phyloP scores from a whole-genome alignment of 2,113 vertebrate species.

The Brevimyrus niger region DNA sequence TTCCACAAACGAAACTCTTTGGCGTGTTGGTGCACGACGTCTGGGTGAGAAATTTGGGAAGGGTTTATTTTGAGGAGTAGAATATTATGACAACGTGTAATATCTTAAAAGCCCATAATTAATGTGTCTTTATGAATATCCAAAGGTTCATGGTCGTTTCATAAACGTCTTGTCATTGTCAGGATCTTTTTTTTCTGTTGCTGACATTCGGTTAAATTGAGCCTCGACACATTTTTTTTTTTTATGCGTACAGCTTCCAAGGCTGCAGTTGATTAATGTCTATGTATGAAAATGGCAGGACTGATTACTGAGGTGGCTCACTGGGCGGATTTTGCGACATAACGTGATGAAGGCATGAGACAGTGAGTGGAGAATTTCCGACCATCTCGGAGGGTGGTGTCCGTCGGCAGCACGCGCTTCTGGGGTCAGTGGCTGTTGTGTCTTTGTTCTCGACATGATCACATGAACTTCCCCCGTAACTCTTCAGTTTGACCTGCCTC shows the following conservation, averaged over 20 bases:
- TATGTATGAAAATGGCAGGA: neutral
- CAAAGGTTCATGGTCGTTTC: neutral
- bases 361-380: neutral
- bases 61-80: neutral
- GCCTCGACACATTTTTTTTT: neutral
- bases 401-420: neutral
- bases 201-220: neutral
- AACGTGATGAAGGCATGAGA: constrained; percentile 3
- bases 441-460: neutral
- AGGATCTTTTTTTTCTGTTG: neutral
- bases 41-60: neutral
- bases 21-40: neutral
- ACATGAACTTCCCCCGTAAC: neutral
- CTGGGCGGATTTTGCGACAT: neutral
- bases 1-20: neutral
- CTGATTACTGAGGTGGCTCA: neutral
- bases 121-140: neutral
- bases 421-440: neutral
- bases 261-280: neutral
- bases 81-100: neutral
- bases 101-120: neutral
- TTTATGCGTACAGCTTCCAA: neutral
- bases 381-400: neutral
- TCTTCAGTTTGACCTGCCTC: neutral
- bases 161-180: neutral